These are phyloP conservation scores for Conopomorpha cramerella DNA, from an alignment of 1,140 invertebrate genomes.

Conservation along the genomic window DNA sequence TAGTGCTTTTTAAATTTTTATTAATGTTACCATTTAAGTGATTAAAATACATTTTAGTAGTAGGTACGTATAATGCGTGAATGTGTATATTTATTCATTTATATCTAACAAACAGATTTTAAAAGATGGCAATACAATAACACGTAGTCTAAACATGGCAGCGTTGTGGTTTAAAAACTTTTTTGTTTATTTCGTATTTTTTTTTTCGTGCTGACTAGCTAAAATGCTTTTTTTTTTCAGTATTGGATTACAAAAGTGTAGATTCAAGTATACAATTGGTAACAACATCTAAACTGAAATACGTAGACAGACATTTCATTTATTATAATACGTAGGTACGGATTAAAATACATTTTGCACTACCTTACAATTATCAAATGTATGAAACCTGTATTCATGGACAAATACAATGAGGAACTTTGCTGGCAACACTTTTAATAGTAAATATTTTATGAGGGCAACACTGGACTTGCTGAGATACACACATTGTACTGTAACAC, in stretches of 20 bases:
- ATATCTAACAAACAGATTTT: constrained; percentile 26
- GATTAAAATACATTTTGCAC: neutral
- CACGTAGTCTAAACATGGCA: constrained; percentile 2
- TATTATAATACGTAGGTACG: constrained; percentile 2
- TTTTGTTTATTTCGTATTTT: no score
- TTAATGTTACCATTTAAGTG: no score
- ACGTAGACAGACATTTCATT: constrained; percentile 1
- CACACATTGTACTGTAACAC: neutral
- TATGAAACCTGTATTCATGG: neutral
- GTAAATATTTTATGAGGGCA: neutral
- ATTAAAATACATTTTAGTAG: no score
- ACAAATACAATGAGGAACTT: neutral
- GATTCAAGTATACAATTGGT: constrained; percentile 6
- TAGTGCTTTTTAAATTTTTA: no score
- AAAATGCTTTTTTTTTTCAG: constrained; percentile 2
- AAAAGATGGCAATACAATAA: constrained; percentile 18
- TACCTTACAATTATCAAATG: neutral
- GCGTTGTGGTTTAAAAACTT: no score
- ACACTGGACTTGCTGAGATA: neutral
- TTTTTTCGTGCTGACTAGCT: constrained; percentile 4
- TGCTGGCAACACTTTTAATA: neutral
- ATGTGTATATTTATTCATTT: no score
- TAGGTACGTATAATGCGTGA: no score
- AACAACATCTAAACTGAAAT: constrained; percentile 9
- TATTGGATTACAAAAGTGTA: neutral